Conservation (phyloP, 2,888 invertebrate genomes). For the Zonitis immaculata region DNA sequence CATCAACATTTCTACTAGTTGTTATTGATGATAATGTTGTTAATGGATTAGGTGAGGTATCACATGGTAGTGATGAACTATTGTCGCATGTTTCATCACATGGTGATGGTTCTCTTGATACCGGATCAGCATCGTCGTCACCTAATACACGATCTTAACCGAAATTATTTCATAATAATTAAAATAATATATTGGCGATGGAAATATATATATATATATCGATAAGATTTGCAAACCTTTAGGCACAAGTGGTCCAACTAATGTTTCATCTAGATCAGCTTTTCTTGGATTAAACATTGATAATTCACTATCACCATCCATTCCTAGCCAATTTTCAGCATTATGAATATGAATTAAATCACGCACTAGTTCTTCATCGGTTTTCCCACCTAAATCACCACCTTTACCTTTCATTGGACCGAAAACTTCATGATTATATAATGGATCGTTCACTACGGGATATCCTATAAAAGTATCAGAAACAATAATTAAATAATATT, state of each 20-base stretch:
- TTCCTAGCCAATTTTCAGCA: slow-evolving; percentile 89
- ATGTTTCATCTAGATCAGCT: slow-evolving; percentile 47
- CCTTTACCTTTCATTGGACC: slow-evolving; percentile 89
- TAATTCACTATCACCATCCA: slow-evolving; percentile 83
- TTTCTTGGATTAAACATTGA: slow-evolving; percentile 72
- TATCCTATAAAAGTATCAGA: slow-evolving; percentile 72
- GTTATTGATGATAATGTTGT: slow-evolving; percentile 43
- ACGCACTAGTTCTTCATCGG: slow-evolving; percentile 81
- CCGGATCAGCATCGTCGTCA: slow-evolving; percentile 61
- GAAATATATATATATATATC: too few relatives aligned
- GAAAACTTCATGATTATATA: slow-evolving; percentile 95
- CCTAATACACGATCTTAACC: slow-evolving; percentile 47
- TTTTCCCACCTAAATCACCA: slow-evolving; percentile 82
- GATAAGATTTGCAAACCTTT: slow-evolving; percentile 45
- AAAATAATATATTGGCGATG: too few relatives aligned
- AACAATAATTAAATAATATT: too few relatives aligned
- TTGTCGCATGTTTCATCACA: slow-evolving; percentile 56
- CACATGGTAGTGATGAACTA: slow-evolving; percentile 42
- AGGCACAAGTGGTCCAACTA: slow-evolving; percentile 43
- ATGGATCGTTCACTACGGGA: slow-evolving; percentile 95
- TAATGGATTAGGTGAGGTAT: slow-evolving; percentile 38
- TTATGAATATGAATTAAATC: slow-evolving; percentile 91
- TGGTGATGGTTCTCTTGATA: slow-evolving; percentile 68
- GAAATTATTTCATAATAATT: too few relatives aligned
- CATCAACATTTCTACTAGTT: slow-evolving; percentile 45